Percentiles rank a stretch among this genome's conserved stretches.
These are phyloP conservation scores for Solea senegalensis DNA, from an alignment of 2,113 vertebrate species.

Conservation along the genomic window DNA sequence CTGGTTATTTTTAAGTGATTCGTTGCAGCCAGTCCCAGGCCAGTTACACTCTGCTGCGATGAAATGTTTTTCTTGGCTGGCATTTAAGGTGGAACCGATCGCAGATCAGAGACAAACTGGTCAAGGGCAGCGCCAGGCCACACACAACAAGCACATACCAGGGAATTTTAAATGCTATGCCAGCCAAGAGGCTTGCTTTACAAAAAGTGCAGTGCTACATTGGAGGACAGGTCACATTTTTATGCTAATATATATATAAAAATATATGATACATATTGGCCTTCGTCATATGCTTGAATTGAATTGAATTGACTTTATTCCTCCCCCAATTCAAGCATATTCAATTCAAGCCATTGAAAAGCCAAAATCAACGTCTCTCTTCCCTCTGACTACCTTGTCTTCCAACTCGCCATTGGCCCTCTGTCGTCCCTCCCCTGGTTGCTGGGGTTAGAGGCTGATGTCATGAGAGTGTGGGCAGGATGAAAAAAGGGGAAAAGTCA, in stretches of 20 bases:
- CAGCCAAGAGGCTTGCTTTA: conserved; percentile 60
- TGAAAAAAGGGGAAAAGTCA: conserved; percentile 52
- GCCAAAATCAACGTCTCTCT: conserved; percentile 5
- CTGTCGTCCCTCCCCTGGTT: conserved; percentile 3
- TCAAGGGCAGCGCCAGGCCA: conserved; percentile 64
- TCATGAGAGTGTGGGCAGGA: conserved; percentile 59
- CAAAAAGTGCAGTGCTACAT: conserved; percentile 38
- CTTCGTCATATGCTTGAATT: conserved; percentile 45
- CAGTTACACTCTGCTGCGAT: conserved; percentile 48
- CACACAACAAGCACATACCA: conserved; percentile 72
- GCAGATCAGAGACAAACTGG: conserved; percentile 57
- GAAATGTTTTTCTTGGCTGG: conserved; percentile 72
- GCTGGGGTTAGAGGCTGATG: conserved; percentile 55
- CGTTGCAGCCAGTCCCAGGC: conserved; percentile 36
- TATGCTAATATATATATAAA: neutral
- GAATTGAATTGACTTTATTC: no score
- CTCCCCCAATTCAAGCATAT: no score
- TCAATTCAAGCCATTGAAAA: no score
- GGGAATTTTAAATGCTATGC: conserved; percentile 52
- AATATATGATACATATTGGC: conserved; percentile 21
- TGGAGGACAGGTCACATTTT: conserved; percentile 55
- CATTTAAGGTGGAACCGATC: conserved; percentile 65
- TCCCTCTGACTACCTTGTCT: conserved; percentile 11
- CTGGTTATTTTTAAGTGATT: conserved; percentile 62
- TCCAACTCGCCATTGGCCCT: neutral